phyloP scores from a whole-genome alignment of 92 coral and sea anemone genomes.

The Epizoanthus illoricatus region DNA sequence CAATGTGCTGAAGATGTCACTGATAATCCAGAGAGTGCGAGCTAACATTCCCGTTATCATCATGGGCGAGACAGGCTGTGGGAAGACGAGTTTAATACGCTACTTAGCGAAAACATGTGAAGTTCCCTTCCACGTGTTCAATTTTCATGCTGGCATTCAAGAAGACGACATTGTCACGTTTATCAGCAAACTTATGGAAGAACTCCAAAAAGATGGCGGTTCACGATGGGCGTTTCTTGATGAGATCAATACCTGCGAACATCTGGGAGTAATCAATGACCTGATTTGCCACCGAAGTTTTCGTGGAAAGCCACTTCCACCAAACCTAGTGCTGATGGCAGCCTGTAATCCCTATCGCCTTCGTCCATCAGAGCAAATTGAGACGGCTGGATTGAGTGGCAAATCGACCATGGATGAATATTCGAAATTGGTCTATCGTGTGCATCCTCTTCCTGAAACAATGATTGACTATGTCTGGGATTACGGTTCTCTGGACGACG shows the following conservation, averaged over 20 bases:
- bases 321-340: conserved; percentile 85
- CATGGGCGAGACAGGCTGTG: conserved; percentile 99
- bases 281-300: conserved; percentile 85
- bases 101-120: conserved; percentile 87
- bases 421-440: conserved; percentile 91
- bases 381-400: conserved; percentile 94
- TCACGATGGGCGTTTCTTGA: conserved; percentile 88
- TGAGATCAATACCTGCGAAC: conserved; percentile 95
- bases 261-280: conserved; percentile 86
- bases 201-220: conserved; percentile 52
- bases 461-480: conserved; percentile 99
- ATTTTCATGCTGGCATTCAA: conserved; percentile 88
- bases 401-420: conserved; percentile 81
- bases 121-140: conserved; percentile 70
- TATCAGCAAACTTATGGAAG: conserved; percentile 45
- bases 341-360: conserved; percentile 98
- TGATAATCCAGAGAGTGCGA: conserved; percentile 87
- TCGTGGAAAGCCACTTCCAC: conserved; percentile 67
- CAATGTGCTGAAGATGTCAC: conserved; percentile 88
- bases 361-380: conserved; percentile 75
- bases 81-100: conserved; percentile 91
- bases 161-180: conserved; percentile 66
- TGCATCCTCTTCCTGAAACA: conserved; percentile 96
- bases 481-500: conserved; percentile 75
- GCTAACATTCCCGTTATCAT: conserved; percentile 87